phyloP scores from a whole-genome alignment of 2,888 invertebrate species.

The Caenorhabditis sp. region DNA sequence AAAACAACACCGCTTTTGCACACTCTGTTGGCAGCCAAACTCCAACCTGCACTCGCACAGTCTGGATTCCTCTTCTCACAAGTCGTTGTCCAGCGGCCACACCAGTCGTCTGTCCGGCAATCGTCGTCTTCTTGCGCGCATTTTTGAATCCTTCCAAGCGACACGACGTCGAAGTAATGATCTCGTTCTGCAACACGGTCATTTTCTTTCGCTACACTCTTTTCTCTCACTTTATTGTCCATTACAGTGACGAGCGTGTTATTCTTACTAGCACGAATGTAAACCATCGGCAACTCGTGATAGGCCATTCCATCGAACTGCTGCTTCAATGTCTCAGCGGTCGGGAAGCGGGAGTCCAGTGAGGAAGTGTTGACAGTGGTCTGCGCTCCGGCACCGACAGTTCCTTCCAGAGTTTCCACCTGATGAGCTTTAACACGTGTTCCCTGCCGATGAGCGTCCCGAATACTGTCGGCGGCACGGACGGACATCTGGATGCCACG shows the following conservation, averaged over 20 bases:
- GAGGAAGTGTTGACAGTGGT: conserved; percentile 73
- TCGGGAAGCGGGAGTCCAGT: conserved; percentile 77
- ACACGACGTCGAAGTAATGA: conserved; percentile 80
- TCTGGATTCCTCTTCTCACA: conserved; percentile 82
- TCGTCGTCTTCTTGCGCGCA: conserved; percentile 95
- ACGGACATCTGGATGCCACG: conserved; percentile 30
- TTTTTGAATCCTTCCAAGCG: conserved; percentile 96
- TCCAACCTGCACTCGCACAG: conserved; percentile 83
- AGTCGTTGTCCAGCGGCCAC: conserved; percentile 87
- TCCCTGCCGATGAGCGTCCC: conserved; percentile 76
- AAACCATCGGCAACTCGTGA: conserved; percentile 89
- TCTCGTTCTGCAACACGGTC: conserved; percentile 63
- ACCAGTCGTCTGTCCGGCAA: conserved; percentile 95
- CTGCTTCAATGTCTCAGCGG: conserved; percentile 77
- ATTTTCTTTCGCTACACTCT: background rate
- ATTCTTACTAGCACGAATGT: conserved; percentile 91
- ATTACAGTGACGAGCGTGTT: conserved; percentile 92
- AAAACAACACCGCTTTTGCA: too few species aligned
- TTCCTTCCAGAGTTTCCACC: conserved; percentile 74
- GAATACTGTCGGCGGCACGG: conserved; percentile 67
- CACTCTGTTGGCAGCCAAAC: too few species aligned
- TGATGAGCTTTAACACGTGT: conserved; percentile 39
- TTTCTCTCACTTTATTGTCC: conserved; percentile 85
- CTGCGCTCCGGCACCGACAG: conserved; percentile 70
- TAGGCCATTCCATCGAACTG: conserved; percentile 78